Conservation (phyloP, 1,140 invertebrate species). For the Diabrotica virgifera region DNA sequence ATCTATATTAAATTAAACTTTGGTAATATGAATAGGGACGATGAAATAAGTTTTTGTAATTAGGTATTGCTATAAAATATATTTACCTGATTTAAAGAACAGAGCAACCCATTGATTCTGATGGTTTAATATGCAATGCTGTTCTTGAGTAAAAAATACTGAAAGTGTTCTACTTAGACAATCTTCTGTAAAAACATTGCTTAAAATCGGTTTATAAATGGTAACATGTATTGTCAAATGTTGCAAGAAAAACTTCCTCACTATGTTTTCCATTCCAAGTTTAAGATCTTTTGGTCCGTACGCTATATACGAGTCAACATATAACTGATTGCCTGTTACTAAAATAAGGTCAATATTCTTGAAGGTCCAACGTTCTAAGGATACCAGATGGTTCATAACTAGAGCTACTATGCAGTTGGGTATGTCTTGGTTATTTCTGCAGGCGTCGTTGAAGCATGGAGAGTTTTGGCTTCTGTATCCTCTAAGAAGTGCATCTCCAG, state of each 20-base stretch:
- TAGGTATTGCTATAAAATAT: neutral
- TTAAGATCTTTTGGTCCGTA: slow-evolving; percentile 38
- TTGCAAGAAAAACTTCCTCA: slow-evolving; percentile 35
- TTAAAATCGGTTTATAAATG: slow-evolving; percentile 39
- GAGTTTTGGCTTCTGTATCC: slow-evolving; percentile 38
- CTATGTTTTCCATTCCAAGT: slow-evolving; percentile 35
- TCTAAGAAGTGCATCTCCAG: slow-evolving; percentile 33
- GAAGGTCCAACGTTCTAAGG: slow-evolving; percentile 38
- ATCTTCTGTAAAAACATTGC: slow-evolving; percentile 24
- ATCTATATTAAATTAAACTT: too few relatives aligned
- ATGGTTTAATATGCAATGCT: slow-evolving; percentile 38
- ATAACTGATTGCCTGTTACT: slow-evolving; percentile 42
- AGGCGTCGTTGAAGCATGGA: slow-evolving; percentile 27
- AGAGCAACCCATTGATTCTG: slow-evolving; percentile 32
- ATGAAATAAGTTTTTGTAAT: too few relatives aligned
- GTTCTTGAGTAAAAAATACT: slow-evolving; percentile 40
- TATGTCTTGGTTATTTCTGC: slow-evolving; percentile 36
- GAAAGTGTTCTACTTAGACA: slow-evolving; percentile 29
- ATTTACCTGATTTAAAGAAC: slow-evolving; percentile 32
- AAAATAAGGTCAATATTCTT: slow-evolving; percentile 43
- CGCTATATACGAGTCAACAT: slow-evolving; percentile 44
- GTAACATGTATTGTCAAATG: slow-evolving; percentile 32
- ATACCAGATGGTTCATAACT: slow-evolving; percentile 27
- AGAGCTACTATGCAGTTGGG: slow-evolving; percentile 34
- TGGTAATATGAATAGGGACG: too few relatives aligned